Conservation (phyloP, 2,113 vertebrate genomes). For the Notothenia coriiceps region DNA sequence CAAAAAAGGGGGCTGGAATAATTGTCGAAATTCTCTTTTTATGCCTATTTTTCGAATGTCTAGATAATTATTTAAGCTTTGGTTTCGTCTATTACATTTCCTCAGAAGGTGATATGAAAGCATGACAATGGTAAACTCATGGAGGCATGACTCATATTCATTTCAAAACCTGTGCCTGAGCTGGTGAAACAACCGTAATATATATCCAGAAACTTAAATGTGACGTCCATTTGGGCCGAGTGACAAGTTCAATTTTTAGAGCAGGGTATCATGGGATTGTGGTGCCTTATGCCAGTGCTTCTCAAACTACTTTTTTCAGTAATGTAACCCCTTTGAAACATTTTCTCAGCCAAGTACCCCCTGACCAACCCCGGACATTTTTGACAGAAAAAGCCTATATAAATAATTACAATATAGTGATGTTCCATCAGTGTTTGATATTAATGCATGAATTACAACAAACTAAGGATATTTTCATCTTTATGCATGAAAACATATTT, state of each 20-base stretch:
- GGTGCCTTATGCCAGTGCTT: conserved; percentile 36
- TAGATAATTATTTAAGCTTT: too few species aligned
- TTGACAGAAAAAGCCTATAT: too few species aligned
- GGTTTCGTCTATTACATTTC: not conserved
- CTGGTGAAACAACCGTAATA: conserved; percentile 18
- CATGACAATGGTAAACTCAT: not conserved
- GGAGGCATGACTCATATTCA: not conserved
- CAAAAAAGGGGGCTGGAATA: not conserved
- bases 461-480: too few species aligned
- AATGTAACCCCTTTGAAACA: too few species aligned
- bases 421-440: too few species aligned
- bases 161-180: conserved; percentile 24
- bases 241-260: conserved; percentile 55
- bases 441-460: too few species aligned
- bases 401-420: too few species aligned
- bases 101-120: not conserved
- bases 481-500: too few species aligned
- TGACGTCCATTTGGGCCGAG: conserved; percentile 50
- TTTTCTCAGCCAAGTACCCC: too few species aligned
- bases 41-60: too few species aligned
- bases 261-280: conserved; percentile 47
- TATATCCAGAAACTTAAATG: not conserved
- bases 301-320: too few species aligned
- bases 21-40: not conserved
- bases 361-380: too few species aligned